These are phyloP conservation scores for Toxotes jaculatrix DNA, from an alignment of 2,113 vertebrate genomes.

Conservation along the genomic window DNA sequence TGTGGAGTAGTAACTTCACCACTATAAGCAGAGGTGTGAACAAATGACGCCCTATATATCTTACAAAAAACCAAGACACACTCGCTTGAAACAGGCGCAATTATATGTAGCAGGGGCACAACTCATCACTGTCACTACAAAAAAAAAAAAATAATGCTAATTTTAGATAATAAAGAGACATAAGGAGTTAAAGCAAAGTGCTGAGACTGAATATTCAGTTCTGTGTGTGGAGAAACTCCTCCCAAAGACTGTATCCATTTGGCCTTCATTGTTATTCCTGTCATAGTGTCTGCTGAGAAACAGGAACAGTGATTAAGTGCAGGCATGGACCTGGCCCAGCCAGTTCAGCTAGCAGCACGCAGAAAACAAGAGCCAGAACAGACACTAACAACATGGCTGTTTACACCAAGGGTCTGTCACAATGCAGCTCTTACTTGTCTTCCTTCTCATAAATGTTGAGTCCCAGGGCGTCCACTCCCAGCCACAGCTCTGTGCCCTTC, in stretches of 20 bases:
- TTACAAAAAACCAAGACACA: background rate
- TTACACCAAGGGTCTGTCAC: background rate
- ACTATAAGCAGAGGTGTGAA: background rate
- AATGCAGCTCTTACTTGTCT: constrained; percentile 89
- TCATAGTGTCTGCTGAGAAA: constrained; percentile 41
- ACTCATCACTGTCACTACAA: no score
- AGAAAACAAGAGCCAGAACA: background rate
- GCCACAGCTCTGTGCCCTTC: constrained; percentile 96
- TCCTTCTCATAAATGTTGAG: constrained; percentile 98
- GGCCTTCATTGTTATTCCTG: constrained; percentile 38
- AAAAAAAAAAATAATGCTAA: background rate
- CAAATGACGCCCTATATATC: background rate
- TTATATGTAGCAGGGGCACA: background rate
- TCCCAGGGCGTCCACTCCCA: constrained; percentile 96
- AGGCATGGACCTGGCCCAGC: constrained; percentile 41
- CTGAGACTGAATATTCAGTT: background rate
- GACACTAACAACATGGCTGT: background rate
- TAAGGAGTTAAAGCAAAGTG: background rate
- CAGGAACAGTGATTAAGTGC: constrained; percentile 47
- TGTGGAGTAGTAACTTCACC: background rate
- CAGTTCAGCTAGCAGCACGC: constrained; percentile 34
- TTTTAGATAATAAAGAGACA: background rate
- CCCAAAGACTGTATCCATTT: background rate
- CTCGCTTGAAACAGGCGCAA: background rate
- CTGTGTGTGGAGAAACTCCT: background rate